Percentiles rank a stretch among this genome's conserved stretches.
Conservation (phyloP, 2,797 vertebrate genomes). For the Paratrypauchen microcephalus region DNA sequence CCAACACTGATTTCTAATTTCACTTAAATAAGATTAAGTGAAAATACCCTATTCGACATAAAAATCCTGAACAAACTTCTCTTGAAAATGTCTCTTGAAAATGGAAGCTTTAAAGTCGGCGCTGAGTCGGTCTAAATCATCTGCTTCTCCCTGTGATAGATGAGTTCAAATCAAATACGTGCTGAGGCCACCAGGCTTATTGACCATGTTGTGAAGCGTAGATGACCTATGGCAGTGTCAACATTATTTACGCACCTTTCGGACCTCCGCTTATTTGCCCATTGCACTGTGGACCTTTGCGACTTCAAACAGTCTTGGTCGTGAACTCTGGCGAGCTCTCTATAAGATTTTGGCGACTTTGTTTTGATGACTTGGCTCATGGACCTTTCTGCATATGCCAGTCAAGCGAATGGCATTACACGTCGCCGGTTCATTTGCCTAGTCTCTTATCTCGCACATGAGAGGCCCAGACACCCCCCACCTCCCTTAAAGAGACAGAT, state of each 20-base stretch:
- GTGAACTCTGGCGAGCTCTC: constrained; percentile 23
- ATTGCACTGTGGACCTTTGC: constrained; percentile 48
- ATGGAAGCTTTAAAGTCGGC: neutral
- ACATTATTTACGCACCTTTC: constrained; percentile 45
- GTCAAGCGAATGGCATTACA: constrained; percentile 66
- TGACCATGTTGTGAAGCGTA: constrained; percentile 5
- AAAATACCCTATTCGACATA: neutral
- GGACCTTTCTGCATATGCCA: constrained; percentile 70
- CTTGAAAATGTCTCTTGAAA: neutral
- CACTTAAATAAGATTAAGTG: neutral
- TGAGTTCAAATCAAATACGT: constrained; percentile 5
- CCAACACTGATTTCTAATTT: too few relatives aligned
- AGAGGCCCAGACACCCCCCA: constrained; percentile 74
- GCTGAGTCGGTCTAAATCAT: neutral
- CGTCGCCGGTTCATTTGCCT: constrained; percentile 61
- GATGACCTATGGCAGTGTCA: constrained; percentile 62
- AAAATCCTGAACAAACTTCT: neutral
- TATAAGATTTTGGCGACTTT: constrained; percentile 45
- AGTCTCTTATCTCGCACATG: constrained; percentile 74
- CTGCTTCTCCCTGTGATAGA: neutral
- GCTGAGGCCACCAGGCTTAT: neutral
- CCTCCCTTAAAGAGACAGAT: constrained; percentile 59
- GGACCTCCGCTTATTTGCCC: constrained; percentile 54
- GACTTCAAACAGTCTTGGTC: constrained; percentile 62
- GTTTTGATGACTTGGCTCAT: constrained; percentile 67